Conservation (phyloP, 2,888 invertebrate genomes). For the Lacanobia oleracea region DNA sequence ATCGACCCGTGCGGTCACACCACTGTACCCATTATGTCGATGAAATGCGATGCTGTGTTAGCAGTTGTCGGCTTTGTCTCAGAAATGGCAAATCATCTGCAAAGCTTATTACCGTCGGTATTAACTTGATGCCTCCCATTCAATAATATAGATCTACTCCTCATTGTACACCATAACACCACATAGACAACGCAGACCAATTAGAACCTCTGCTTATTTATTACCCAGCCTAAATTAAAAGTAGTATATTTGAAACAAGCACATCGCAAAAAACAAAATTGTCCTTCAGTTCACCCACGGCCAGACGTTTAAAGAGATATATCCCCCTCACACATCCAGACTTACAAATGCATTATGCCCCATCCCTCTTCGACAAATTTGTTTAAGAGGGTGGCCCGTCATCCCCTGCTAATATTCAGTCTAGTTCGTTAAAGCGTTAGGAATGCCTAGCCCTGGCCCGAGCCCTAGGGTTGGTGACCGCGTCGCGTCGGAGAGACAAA, state of each 20-base stretch:
- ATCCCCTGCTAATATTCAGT: constrained; percentile 57
- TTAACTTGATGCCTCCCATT: too few species aligned
- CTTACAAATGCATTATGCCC: constrained; percentile 50
- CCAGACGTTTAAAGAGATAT: constrained; percentile 17
- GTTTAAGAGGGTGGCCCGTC: constrained; percentile 52
- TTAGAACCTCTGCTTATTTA: too few species aligned
- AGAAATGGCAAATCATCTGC: too few species aligned
- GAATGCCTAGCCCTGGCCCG: constrained; percentile 41
- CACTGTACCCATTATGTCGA: too few species aligned
- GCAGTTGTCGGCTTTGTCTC: too few species aligned
- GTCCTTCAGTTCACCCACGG: not conserved
- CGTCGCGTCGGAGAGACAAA: constrained; percentile 56
- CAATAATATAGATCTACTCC: too few species aligned
- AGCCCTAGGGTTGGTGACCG: constrained; percentile 62
- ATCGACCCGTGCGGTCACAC: too few species aligned
- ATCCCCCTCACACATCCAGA: constrained; percentile 35
- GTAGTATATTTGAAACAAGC: not conserved
- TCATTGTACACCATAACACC: too few species aligned
- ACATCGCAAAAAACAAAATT: not conserved
- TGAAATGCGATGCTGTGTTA: too few species aligned
- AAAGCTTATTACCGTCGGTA: too few species aligned
- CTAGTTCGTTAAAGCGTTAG: constrained; percentile 52
- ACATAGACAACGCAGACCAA: too few species aligned
- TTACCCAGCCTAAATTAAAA: not conserved
- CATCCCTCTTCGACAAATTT: constrained; percentile 62